These are phyloP conservation scores for Macrophya alboannulata DNA, from an alignment of 2,888 invertebrate species.

Conservation along the genomic window DNA sequence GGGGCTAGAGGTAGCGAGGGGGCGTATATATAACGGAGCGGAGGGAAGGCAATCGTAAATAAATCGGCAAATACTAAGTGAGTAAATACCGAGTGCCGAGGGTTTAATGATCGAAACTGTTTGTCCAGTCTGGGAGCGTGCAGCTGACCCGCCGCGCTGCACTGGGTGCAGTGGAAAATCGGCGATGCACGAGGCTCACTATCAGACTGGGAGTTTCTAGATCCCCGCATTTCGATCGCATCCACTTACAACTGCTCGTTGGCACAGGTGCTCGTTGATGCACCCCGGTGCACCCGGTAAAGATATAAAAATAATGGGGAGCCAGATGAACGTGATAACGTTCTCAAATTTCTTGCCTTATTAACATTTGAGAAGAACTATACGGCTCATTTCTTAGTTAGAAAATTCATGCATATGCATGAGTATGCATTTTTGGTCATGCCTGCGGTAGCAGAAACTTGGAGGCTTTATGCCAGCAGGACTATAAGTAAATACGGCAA, in stretches of 20 bases:
- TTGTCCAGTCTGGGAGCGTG: constrained; percentile 71
- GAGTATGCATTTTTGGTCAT: neutral
- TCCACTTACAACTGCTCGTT: constrained; percentile 20
- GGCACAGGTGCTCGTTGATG: constrained; percentile 40
- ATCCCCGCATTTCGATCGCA: constrained; percentile 38
- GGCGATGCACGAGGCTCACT: constrained; percentile 33
- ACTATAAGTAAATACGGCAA: neutral
- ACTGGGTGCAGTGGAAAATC: constrained; percentile 24
- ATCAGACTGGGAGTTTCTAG: constrained; percentile 25
- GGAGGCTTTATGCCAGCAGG: neutral
- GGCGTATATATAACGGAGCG: constrained; percentile 57
- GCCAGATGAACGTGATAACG: constrained; percentile 37
- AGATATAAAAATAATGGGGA: constrained; percentile 25
- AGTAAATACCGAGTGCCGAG: constrained; percentile 65
- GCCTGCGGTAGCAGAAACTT: neutral
- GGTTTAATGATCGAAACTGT: constrained; percentile 66
- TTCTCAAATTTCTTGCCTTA: constrained; percentile 43
- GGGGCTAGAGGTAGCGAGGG: constrained; percentile 18
- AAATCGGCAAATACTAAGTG: constrained; percentile 66
- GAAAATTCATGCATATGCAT: constrained; percentile 14
- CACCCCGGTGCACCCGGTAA: constrained; percentile 1
- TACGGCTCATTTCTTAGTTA: neutral
- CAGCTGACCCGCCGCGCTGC: constrained; percentile 69
- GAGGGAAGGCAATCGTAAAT: constrained; percentile 64
- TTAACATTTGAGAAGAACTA: constrained; percentile 31